A percentile compares a stretch with the other conserved stretches of the same genome.
phyloP scores from a whole-genome alignment of 2,888 invertebrate species.

The Leistus spinibarbis region DNA sequence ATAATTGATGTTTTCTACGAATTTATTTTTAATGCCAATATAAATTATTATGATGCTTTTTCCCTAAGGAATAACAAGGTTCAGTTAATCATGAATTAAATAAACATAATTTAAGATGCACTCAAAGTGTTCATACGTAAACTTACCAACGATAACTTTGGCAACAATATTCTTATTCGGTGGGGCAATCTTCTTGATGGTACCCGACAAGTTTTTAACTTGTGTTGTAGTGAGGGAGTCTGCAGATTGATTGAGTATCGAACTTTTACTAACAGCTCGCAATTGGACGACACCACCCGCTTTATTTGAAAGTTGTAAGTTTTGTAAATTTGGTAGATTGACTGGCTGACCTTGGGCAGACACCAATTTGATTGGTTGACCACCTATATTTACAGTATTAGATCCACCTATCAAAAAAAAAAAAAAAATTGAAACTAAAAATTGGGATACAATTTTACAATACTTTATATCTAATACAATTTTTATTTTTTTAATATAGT shows the following conservation, averaged over 20 bases:
- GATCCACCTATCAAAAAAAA: slow-evolving; percentile 42
- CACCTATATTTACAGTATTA: slow-evolving; percentile 40
- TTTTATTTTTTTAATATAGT: too few species aligned
- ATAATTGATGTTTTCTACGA: too few species aligned
- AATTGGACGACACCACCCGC: slow-evolving; percentile 52
- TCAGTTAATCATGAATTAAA: too few species aligned
- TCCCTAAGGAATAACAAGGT: too few species aligned
- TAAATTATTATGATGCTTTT: too few species aligned
- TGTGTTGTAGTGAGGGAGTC: slow-evolving; percentile 37
- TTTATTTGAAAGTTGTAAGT: slow-evolving; percentile 52
- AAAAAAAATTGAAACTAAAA: too few species aligned
- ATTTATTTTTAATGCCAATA: too few species aligned
- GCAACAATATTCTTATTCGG: slow-evolving; percentile 31
- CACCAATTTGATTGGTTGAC: slow-evolving; percentile 55
- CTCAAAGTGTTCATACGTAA: too few species aligned
- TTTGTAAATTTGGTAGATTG: slow-evolving; percentile 52
- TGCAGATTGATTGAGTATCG: slow-evolving; percentile 42
- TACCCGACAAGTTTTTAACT: slow-evolving; percentile 2
- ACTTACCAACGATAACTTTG: slow-evolving; percentile 22
- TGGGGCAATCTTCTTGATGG: slow-evolving; percentile 27
- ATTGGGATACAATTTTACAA: too few species aligned
- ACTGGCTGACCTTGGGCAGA: slow-evolving; percentile 54
- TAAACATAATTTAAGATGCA: too few species aligned
- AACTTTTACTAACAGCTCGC: slow-evolving; percentile 55
- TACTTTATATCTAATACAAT: too few species aligned